Evolutionary conservation across 1,140 invertebrate genomes (phyloP), one percentile per base, ranked within the genome.

Genomic region (Chlorops oryzae): DNA sequence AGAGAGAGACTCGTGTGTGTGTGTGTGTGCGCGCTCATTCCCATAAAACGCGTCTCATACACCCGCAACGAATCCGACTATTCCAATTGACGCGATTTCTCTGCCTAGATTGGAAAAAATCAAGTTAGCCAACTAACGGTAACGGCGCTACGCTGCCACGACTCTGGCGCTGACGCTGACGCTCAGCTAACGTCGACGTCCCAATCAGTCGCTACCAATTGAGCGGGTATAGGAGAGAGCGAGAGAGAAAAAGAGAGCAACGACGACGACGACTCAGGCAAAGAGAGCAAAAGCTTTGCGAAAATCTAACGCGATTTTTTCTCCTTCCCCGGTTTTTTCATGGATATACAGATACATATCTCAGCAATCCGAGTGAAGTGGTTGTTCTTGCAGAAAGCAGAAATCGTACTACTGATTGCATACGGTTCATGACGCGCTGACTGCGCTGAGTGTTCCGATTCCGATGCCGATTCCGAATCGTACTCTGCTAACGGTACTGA

Each of bases 71-170:
- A 53, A 53, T 53, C 51, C 51, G 51, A 41, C 43, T 24, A 38
- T 61, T 59, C 59, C 59, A 62, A 59, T 61, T 59, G 59, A 56
- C 58, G 58, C 59, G 57, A 65, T 62, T 66, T 55, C 59, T 51
- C 58, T 51, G 52, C 46, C 47, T 59, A 63, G 58, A 62, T 62
- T 62, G 60, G 54, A 61, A 63, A 59, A 65, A 62, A 62, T 62
- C 58, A 62, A 57, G 54, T 61, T 59, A 50, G 46, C 41, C 48
- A 55, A 51, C 49, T 43, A 49, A 54, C 59, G 54, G 35, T 49
- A 52, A 56, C 55, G 49, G 32, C 42, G 27, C 17, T 27, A 28
- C 40, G 39, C 13, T 35, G 23, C 15, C n/a, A n/a, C n/a, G n/a
- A n/a, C n/a, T n/a, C n/a, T n/a, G n/a, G n/a, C n/a, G n/a, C n/a